phyloP scores from a whole-genome alignment of 1,140 invertebrate genomes.

The Drosophila parvula region DNA sequence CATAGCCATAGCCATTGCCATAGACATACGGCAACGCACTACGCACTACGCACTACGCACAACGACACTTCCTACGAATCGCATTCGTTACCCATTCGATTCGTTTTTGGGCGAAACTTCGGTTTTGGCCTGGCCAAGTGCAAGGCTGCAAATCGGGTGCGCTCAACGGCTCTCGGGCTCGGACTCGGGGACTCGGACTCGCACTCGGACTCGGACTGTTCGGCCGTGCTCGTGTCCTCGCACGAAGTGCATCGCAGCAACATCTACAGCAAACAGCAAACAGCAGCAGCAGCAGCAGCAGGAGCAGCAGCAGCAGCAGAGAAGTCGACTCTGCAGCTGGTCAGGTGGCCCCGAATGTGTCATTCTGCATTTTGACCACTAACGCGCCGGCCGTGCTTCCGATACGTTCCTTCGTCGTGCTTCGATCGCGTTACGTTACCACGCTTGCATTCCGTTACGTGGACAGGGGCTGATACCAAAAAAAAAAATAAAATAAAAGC shows the following conservation, averaged over 20 bases:
- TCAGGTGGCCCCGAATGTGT: constrained; percentile 73
- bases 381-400: constrained; percentile 83
- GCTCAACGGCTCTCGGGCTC: constrained; percentile 56
- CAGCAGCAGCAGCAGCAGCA: neutral
- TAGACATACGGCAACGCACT: neutral
- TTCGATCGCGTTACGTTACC: constrained; percentile 16
- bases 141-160: constrained; percentile 52
- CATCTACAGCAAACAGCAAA: constrained; percentile 1
- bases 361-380: constrained; percentile 84
- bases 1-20: too few relatives aligned
- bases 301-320: constrained; percentile 9
- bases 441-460: constrained; percentile 17
- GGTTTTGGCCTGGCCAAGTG: constrained; percentile 8
- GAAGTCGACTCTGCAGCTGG: constrained; percentile 39
- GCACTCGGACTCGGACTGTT: constrained; percentile 28
- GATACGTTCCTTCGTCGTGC: constrained; percentile 50
- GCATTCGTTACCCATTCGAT: constrained; percentile 21
- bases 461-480: neutral
- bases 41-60: neutral
- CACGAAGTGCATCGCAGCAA: constrained; percentile 46
- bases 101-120: neutral
- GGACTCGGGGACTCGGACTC: too few relatives aligned
- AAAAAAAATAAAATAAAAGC: neutral
- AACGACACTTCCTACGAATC: constrained; percentile 11
- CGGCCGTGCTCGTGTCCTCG: constrained; percentile 8